These are phyloP conservation scores for Drosophila neoperkinsi DNA, from an alignment of 2,888 invertebrate species.

Conservation along the genomic window DNA sequence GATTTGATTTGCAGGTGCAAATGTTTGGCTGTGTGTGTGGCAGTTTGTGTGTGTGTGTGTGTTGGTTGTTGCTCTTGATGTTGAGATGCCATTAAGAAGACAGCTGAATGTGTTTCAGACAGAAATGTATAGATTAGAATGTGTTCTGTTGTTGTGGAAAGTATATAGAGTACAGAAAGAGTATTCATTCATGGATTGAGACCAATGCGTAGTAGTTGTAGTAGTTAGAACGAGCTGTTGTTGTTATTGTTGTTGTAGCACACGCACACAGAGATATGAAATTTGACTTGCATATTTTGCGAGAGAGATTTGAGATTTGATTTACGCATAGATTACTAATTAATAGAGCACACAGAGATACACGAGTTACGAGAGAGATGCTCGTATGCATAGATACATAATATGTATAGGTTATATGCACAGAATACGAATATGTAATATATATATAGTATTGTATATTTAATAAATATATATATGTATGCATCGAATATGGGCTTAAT, in stretches of 20 bases:
- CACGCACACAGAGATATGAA: slow-evolving; percentile 71
- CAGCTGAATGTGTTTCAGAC: slow-evolving; percentile 29
- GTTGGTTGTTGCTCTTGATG: slow-evolving; percentile 26
- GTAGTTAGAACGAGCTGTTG: slow-evolving; percentile 25
- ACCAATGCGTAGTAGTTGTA: slow-evolving; percentile 13
- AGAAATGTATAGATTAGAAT: slow-evolving; percentile 8
- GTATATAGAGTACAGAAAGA: slow-evolving; percentile 24
- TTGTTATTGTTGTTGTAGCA: slow-evolving; percentile 31
- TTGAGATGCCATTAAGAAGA: slow-evolving; percentile 38
- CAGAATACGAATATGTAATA: slow-evolving; percentile 50
- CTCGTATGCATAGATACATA: slow-evolving; percentile 33
- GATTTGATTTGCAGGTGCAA: slow-evolving; percentile 44
- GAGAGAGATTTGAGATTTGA: slow-evolving; percentile 29
- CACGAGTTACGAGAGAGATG: slow-evolving; percentile 20
- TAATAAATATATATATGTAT: slow-evolving; percentile 25
- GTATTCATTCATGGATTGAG: slow-evolving; percentile 18
- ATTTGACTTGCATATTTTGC: slow-evolving; percentile 28
- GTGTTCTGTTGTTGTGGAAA: slow-evolving; percentile 7
- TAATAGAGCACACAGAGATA: slow-evolving; percentile 55
- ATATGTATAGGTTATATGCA: slow-evolving; percentile 24
- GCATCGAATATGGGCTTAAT: slow-evolving; percentile 20
- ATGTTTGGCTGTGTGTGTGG: slow-evolving; percentile 11
- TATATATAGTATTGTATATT: slow-evolving; percentile 30
- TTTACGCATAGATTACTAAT: slow-evolving; percentile 61
- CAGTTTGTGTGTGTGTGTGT: slow-evolving; percentile 5